A percentile compares a stretch with the other conserved stretches of the same genome.
phyloP scores from a whole-genome alignment of 2,113 vertebrate genomes.

The Dicrurus megarhynchus region DNA sequence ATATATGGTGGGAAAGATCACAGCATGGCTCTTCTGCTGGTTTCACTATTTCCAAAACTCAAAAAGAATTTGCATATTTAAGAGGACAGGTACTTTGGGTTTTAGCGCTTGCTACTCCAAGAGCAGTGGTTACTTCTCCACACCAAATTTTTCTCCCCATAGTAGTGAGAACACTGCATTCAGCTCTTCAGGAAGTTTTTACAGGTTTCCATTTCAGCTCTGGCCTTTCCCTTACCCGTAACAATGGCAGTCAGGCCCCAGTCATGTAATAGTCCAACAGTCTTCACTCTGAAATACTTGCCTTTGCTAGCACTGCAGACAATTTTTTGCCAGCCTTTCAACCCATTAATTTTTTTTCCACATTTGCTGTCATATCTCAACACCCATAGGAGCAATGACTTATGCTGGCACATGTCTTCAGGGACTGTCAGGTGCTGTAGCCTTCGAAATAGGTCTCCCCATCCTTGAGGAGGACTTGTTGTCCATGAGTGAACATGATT shows the following conservation, averaged over 20 bases:
- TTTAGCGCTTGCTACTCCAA: not conserved
- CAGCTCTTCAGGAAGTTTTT: not conserved
- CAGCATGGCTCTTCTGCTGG: not conserved
- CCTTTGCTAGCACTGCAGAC: not conserved
- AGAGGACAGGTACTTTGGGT: not conserved
- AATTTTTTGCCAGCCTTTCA: not conserved
- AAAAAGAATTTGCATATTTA: not conserved
- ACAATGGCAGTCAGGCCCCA: not conserved
- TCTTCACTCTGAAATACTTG: not conserved
- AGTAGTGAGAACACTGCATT: accelerated
- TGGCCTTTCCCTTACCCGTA: not conserved
- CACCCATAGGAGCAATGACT: not conserved
- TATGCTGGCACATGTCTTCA: not conserved
- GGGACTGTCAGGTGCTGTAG: not conserved
- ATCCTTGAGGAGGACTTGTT: not conserved
- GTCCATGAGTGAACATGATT: not conserved
- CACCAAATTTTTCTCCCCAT: not conserved
- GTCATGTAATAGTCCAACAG: not conserved
- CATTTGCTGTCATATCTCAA: not conserved
- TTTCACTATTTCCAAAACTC: not conserved
- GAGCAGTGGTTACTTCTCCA: not conserved
- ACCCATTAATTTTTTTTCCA: not conserved
- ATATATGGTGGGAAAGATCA: not conserved
- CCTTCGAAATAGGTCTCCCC: not conserved
- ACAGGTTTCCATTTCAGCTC: not conserved